A percentile compares a stretch with the other conserved stretches of the same genome.
Conservation (phyloP, 2,113 vertebrate species). For the Scophthalmus maximus region DNA sequence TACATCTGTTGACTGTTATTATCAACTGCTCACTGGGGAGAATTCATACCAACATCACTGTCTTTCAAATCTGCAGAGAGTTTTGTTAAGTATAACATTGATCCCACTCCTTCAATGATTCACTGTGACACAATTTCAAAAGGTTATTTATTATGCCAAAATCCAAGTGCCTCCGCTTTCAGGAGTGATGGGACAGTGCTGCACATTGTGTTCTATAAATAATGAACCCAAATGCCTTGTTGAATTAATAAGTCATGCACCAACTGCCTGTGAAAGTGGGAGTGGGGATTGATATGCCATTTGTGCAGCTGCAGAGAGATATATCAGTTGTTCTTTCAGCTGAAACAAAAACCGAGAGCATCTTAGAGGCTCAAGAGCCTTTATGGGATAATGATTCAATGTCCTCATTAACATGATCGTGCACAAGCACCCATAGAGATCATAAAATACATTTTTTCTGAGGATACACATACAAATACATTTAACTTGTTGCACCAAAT, state of each 20-base stretch:
- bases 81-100: neutral
- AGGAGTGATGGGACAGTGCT: neutral
- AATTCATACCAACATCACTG: neutral
- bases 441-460: no score
- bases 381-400: neutral
- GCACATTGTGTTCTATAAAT: slow-evolving; percentile 37
- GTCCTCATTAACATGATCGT: slow-evolving; percentile 2
- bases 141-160: slow-evolving; percentile 25
- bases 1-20: neutral
- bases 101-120: slow-evolving; percentile 1
- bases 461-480: no score
- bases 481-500: no score
- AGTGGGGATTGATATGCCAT: slow-evolving; percentile 15
- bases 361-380: neutral
- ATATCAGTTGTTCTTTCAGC: slow-evolving; percentile 11
- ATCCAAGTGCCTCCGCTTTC: slow-evolving; percentile 9
- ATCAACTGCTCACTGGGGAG: neutral
- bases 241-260: slow-evolving; percentile 44
- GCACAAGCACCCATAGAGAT: neutral
- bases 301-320: slow-evolving; percentile 8
- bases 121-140: slow-evolving; percentile 1
- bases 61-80: neutral
- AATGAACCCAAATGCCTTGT: slow-evolving; percentile 43
- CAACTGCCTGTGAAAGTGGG: slow-evolving; percentile 10
- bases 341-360: neutral